Evolutionary conservation across 2,888 invertebrate genomes (phyloP), one percentile per base, ranked within the genome.

Genomic region (Lasioglossum villosulum): DNA sequence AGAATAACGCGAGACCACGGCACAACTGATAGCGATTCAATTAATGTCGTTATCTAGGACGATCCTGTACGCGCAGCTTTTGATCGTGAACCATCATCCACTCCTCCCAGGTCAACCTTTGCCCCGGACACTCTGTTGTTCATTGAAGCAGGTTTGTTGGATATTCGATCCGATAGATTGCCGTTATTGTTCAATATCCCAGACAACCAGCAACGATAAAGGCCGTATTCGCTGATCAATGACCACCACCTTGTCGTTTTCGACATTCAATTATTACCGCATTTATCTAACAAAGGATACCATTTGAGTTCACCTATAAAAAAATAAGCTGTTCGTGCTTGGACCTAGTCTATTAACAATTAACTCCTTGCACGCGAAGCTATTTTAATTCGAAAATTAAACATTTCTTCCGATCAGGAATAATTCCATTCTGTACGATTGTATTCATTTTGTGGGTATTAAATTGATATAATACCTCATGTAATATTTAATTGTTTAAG

Each of bases 1-100:
- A 94, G 94, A 94, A 94, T 94, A 94, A 93, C 93, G 93, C 91
- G 92, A 91, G 91, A 91, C 92, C 92, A 90, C 91, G 92, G 91
- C 92, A 92, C 92, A 92, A 91, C 92, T 92, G 93, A 94, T 93
- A 93, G 92, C 93, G 92, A 94, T 94, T 94, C 93, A 93, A 94
- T 94, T 94, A 94, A 93, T 93, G 93, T 93, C 92, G 93, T 93
- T 94, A 93, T 93, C 92, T 93, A 86, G 91, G 89, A 90, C 91
- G 91, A 91, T 92, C 89, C 91, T 91, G 91, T 89, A 91, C 92
- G 91, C 90, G 88, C 89, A 89, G 93, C 93, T 93, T 93, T 94
- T 93, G 93, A 93, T 92, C 92, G 92, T 74, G 90, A 80, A 80
- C 72, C 23, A 76, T 27, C 63, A 71, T 30, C 75, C 68, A 30